These are phyloP conservation scores for Dione vanillae DNA, from an alignment of 2,888 invertebrate genomes.

Conservation along the genomic window DNA sequence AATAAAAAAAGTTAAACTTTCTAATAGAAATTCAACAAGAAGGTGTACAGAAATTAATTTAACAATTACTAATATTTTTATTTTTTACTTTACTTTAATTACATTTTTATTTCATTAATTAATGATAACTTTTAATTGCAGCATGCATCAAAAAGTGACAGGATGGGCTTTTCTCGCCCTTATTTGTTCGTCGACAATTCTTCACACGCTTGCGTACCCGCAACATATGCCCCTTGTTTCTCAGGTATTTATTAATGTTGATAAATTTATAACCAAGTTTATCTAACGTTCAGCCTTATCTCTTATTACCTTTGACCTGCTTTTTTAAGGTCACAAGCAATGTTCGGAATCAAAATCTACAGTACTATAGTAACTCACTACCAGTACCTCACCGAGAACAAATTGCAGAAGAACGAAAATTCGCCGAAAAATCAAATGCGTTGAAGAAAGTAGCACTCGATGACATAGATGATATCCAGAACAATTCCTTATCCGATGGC, in stretches of 20 bases:
- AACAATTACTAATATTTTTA: too few species aligned
- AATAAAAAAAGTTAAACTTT: constrained; percentile 78
- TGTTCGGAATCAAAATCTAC: constrained; percentile 76
- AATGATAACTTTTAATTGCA: constrained; percentile 50
- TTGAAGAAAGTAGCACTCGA: constrained; percentile 94
- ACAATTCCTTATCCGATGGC: constrained; percentile 90
- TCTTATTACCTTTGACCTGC: not conserved
- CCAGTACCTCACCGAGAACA: constrained; percentile 65
- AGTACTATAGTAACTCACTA: constrained; percentile 78
- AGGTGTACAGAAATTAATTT: too few species aligned
- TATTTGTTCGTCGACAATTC: constrained; percentile 86
- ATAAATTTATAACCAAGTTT: not conserved
- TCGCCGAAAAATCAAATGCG: constrained; percentile 94
- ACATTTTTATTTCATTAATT: too few species aligned
- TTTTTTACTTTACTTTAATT: constrained; percentile 43
- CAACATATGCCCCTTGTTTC: constrained; percentile 75
- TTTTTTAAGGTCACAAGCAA: constrained; percentile 73
- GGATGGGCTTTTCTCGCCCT: constrained; percentile 89
- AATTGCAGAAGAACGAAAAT: constrained; percentile 88
- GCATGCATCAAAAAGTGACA: constrained; percentile 86
- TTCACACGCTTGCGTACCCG: constrained; percentile 88
- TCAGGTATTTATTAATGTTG: constrained; percentile 62
- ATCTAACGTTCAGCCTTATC: not conserved
- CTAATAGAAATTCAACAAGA: constrained; percentile 74
- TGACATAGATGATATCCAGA: constrained; percentile 91